Base-by-base conservation (phyloP, 2,113 vertebrate species). In the Eclectus roratus region DNA sequence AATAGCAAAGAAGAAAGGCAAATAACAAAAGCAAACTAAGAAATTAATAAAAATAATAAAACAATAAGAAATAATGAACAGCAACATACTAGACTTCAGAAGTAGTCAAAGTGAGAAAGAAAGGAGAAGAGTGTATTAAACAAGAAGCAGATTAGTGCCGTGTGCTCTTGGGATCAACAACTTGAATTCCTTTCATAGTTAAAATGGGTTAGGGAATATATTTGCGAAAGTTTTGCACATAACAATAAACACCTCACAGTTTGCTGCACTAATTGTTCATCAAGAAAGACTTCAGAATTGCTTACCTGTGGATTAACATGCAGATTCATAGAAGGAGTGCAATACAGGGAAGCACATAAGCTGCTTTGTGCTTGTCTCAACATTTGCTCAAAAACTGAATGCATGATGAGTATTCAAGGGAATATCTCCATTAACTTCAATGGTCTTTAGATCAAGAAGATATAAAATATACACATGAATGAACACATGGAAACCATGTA, bases 41-140 rank as follows among this genome's bases (percentile, higher is more conserved):
- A 96, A 97, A 86, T 80, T 0, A 94, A 96, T 73, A 91, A 71
- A 95, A 95, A 94, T 94, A 95, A 89, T 92, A 85, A 91, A 91
- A 2, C 44, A 93, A 61, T 91, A 79, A 60, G 7, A 89, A 91
- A 92, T 89, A 90, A 94, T 66, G 46, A 91, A 46, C 37, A 96
- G 46, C 52, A 93, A 33, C n/a, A 83, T 93, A 84, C 9, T 13
- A 66, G 37, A 80, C 35, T 93, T 81, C 53, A 80, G 60, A 88
- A 77, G 31, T 91, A 89, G 89, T 93, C 63, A 89, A 91, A 94
- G 25, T 41, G 16, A 91, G 18, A 85, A 93, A 80, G 61, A 77
- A 82, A 60, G 27, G 24, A 43, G 61, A 88, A 58, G 13, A 69
- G 12, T 27, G 8, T 39, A 28, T 65, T 85, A 56, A 66, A 55